Evolutionary conservation across 2,888 invertebrate genomes (phyloP), one percentile per base, ranked within the genome.

Genomic region (Euzophera pinguis): DNA sequence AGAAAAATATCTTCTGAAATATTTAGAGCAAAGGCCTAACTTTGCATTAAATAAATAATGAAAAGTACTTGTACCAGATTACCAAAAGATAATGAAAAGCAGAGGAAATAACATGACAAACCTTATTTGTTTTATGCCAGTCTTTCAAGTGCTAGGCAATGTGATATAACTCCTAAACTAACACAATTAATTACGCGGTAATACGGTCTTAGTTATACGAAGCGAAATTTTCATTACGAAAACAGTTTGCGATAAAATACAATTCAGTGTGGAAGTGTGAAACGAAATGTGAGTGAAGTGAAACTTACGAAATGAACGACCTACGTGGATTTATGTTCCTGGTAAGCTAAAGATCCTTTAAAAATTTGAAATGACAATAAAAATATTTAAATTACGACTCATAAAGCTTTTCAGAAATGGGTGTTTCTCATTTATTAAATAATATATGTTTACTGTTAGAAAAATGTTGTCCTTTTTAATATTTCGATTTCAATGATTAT

Each of bases 81-180:
- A 53, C 43, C 59, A 51, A 52, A 53, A 58, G 50, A 45, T 53
- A 61, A 59, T 58, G 59, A 8, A 72, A 63, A 64, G 65, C 72
- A 71, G 73, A 83, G 87, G 86, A 88, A 86, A 85, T 77, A 73
- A 68, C 72, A 66, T 80, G 78, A 85, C 84, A 84, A 13, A 73
- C 69, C 57, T 57, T 88, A 80, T 89, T 90, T 88, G 69, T 62
- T 62, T 74, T 73, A 62, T 69, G 81, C 81, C 82, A 69, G 59
- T 64, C 73, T 85, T 86, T 84, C 80, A 48, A 63, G 57, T 74
- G 71, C 63, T 54, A 71, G 71, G 73, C 75, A 71, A 78, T 75
- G 78, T 83, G 79, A 75, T 76, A 61, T 69, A 66, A 65, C 62
- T 64, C 68, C 71, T 79, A 66, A 73, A 73, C 71, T 71, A 81